Base-by-base conservation (phyloP, 2,797 vertebrate genomes). In the Ceryle rudis region DNA sequence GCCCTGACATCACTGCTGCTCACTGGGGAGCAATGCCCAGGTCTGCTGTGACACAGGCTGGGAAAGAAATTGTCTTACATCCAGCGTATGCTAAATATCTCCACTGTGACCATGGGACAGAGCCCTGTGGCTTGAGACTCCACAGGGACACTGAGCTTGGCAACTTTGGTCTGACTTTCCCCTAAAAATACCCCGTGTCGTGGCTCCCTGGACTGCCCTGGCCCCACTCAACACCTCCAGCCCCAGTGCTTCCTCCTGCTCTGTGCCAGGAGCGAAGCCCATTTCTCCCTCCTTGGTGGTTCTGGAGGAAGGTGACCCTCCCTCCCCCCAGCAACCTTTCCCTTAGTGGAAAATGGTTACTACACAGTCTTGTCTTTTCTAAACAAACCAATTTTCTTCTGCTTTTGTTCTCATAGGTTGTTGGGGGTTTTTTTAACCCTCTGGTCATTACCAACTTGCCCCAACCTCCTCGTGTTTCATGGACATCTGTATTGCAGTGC, bases 131-230 rank as follows among this genome's bases (percentile, higher is more conserved):
- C 26, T 22, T 6, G n/a, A 73, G 41, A 9, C 22, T 55, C 14
- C 0, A 0, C 81, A 81, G 57, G 23, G 5, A 39, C 22, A 58
- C 64, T 5, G 2, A 37, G 55, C 39, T 49, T 22, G 72, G 51
- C 37, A 41, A 9, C 16, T 77, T 44, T 6, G 11, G 4, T 17
- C 33, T 17, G 37, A 29, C 37, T 49, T 82, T 11, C 54, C 75
- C 33, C 35, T 25, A 35, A 42, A 86, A 58, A 14, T 6, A 29
- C 0, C 42, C 47, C 0, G 0, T 28, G 64, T 9, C 0, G 5
- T 14, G 64, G 67, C 49, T 41, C 16, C 65, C 41, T n/a, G 5
- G 18, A 26, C 58, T 55, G 57, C 44, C 28, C 60, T 5, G 0
- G 82, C 57, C 46, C 57, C 0, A 0, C 20, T 26, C 2, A 14